phyloP scores from a whole-genome alignment of 2,888 invertebrate genomes.

The Craniophora ligustri region DNA sequence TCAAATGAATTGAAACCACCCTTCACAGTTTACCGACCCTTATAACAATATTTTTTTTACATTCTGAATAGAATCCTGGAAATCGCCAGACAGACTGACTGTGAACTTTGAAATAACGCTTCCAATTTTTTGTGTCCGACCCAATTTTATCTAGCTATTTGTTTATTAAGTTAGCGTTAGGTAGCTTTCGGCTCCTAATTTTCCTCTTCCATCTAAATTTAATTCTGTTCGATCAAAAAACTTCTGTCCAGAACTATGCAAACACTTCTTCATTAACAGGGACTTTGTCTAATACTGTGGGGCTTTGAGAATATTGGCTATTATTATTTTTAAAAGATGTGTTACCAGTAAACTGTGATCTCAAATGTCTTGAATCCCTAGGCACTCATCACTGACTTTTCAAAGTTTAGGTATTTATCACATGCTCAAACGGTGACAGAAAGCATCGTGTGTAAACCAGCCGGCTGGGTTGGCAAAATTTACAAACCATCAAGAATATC shows the following conservation, averaged over 20 bases:
- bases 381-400: too few relatives aligned
- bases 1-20: too few relatives aligned
- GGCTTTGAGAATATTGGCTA: slow-evolving; percentile 10
- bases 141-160: not conserved
- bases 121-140: not conserved
- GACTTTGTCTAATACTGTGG: slow-evolving; percentile 30
- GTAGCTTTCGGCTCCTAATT: slow-evolving; percentile 6
- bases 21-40: too few relatives aligned
- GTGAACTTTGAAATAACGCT: not conserved
- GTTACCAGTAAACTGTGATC: too few relatives aligned
- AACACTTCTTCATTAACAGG: slow-evolving; percentile 50
- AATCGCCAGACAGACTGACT: not conserved
- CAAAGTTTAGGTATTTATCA: too few relatives aligned
- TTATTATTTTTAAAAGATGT: not conserved
- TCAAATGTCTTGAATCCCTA: too few relatives aligned
- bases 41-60: too few relatives aligned
- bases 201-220: slow-evolving; percentile 31
- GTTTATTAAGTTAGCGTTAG: slow-evolving; percentile 6
- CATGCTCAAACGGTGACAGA: too few relatives aligned
- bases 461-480: too few relatives aligned
- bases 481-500: too few relatives aligned
- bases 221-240: slow-evolving; percentile 39
- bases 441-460: too few relatives aligned
- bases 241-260: slow-evolving; percentile 45
- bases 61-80: not conserved